Evolutionary conservation across 2,113 vertebrate genomes (phyloP).

Genomic region (Sus scrofa): T2T-Sscrofa CM000812.6:243479001-243479500

Average conservation of each 20-base stretch:
- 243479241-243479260: neutral
- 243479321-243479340: neutral
- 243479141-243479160: constrained; percentile 9
- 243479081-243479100: neutral
- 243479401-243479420: neutral
- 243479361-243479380: neutral
- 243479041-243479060: neutral
- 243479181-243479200: constrained; percentile 5
- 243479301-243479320: neutral
- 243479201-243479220: neutral
- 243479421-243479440: neutral
- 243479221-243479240: neutral
- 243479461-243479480: neutral
- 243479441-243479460: neutral
- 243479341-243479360: neutral
- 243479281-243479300: neutral
- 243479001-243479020: neutral
- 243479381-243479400: neutral
- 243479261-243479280: too few species aligned
- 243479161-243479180: constrained; percentile 59
- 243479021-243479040: neutral
- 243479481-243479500: neutral
- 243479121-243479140: neutral
- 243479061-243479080: neutral
- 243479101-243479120: neutral